phyloP scores from a whole-genome alignment of 2,113 vertebrate genomes.

The Chloebia gouldiae region DNA sequence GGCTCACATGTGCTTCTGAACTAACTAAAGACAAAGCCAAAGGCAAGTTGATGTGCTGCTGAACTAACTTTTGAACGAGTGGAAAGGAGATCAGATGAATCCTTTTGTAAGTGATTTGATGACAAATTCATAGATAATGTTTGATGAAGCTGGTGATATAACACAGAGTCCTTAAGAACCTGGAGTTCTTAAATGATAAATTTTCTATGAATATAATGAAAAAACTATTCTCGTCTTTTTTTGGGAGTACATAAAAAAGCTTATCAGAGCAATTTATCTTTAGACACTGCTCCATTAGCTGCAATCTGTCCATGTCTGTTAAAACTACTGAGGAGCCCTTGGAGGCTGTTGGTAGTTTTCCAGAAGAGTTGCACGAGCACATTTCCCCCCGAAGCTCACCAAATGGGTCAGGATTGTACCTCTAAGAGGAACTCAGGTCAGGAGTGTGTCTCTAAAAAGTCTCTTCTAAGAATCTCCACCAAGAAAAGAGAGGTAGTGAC shows the following conservation, averaged over 20 bases:
- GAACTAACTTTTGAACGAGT: not conserved
- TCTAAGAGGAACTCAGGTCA: not conserved
- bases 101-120: not conserved
- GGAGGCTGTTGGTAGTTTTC: not conserved
- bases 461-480: not conserved
- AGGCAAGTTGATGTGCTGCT: not conserved
- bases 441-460: not conserved
- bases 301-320: not conserved
- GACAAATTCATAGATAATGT: not conserved
- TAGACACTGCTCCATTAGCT: not conserved
- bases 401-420: not conserved
- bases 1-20: not conserved
- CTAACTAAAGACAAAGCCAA: not conserved
- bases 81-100: not conserved
- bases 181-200: not conserved
- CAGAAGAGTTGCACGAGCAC: not conserved
- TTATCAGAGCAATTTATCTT: not conserved
- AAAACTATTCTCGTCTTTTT: not conserved
- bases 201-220: not conserved
- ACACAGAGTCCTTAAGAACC: not conserved
- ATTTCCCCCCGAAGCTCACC: not conserved
- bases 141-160: not conserved
- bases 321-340: not conserved
- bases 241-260: not conserved
- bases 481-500: accelerated